A percentile compares a stretch with the other conserved stretches of the same genome.
These are phyloP conservation scores for Morelia viridis DNA, from an alignment of 2,797 vertebrate genomes.

Conservation along the genomic window DNA sequence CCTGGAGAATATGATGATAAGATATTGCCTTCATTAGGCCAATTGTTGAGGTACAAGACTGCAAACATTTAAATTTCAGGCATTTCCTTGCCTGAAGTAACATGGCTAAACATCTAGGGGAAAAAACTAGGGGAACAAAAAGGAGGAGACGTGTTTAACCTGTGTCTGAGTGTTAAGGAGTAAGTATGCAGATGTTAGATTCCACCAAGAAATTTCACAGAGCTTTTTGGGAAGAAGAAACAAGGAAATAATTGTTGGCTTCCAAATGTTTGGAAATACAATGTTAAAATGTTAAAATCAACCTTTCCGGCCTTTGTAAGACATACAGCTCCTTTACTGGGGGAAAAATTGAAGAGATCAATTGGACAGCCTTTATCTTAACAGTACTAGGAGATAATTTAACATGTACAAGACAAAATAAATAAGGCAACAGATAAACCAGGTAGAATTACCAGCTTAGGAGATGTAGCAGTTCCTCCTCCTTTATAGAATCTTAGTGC, in stretches of 20 bases:
- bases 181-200: background rate
- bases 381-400: background rate
- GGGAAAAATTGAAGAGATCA: background rate
- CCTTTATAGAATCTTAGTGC: background rate
- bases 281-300: background rate
- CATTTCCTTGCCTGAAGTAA: background rate
- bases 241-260: background rate
- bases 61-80: background rate
- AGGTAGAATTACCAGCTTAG: background rate
- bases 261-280: background rate
- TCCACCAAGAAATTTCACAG: background rate
- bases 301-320: background rate
- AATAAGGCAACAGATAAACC: background rate
- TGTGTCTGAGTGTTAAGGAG: background rate
- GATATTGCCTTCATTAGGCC: too few relatives aligned
- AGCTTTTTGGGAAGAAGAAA: background rate
- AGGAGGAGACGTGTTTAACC: background rate
- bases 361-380: background rate
- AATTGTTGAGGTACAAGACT: background rate
- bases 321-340: background rate
- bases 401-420: background rate
- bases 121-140: background rate
- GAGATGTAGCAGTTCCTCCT: background rate
- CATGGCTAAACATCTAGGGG: background rate
- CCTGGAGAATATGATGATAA: background rate